Conservation (phyloP, 2,888 invertebrate genomes). For the Ectropis crepuscularia region DNA sequence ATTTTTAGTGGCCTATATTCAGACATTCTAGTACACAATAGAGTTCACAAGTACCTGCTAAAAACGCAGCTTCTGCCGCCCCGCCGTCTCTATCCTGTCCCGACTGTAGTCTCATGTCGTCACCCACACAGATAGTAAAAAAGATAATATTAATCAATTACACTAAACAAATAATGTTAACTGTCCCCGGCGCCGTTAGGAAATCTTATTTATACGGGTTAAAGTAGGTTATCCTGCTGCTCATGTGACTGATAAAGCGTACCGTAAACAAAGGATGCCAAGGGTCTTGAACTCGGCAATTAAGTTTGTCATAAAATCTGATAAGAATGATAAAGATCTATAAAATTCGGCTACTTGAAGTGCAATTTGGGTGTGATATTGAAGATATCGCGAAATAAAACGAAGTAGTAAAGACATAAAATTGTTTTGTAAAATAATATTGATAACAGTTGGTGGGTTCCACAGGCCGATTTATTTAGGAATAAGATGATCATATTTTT, state of each 20-base stretch:
- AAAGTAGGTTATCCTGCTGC: constrained; percentile 76
- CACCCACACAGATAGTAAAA: constrained; percentile 42
- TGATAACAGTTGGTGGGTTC: background rate
- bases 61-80: constrained; percentile 61
- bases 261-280: constrained; percentile 55
- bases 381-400: constrained; percentile 4
- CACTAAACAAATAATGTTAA: constrained; percentile 43
- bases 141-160: constrained; percentile 36
- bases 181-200: constrained; percentile 55
- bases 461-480: too few species aligned
- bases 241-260: constrained; percentile 74
- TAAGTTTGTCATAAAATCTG: constrained; percentile 41
- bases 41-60: constrained; percentile 52
- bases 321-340: constrained; percentile 41
- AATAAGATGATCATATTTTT: too few species aligned
- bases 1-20: too few species aligned
- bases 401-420: background rate
- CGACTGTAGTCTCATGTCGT: constrained; percentile 67
- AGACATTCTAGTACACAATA: too few species aligned
- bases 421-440: background rate
- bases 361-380: constrained; percentile 13
- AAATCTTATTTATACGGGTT: constrained; percentile 73
- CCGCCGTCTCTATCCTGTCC: constrained; percentile 78
- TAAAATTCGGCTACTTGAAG: constrained; percentile 27
- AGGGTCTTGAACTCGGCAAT: constrained; percentile 45